phyloP scores from a whole-genome alignment of 2,888 invertebrate species.

The Miltochrista miniata region DNA sequence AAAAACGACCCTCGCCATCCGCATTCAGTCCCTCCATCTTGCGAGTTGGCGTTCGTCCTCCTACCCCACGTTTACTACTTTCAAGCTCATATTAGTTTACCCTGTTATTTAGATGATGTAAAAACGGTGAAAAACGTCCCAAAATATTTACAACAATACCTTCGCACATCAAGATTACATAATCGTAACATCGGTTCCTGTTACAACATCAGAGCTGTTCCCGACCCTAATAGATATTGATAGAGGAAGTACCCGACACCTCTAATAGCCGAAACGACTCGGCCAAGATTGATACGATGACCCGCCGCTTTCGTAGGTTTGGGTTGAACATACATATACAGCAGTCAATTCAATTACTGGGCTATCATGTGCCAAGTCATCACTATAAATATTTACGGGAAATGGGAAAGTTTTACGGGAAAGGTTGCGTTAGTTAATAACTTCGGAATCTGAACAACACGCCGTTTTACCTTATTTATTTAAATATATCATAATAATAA shows the following conservation, averaged over 20 bases:
- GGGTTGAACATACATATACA: slow-evolving; percentile 31
- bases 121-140: no score
- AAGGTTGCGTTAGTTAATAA: no score
- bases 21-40: no score
- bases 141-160: no score
- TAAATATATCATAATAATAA: no score
- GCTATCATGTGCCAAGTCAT: slow-evolving; percentile 12
- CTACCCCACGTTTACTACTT: no score
- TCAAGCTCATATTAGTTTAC: no score
- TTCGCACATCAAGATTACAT: neutral
- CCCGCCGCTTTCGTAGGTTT: slow-evolving; percentile 25
- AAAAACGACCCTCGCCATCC: no score
- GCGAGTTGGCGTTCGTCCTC: no score
- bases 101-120: no score
- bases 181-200: slow-evolving; percentile 25
- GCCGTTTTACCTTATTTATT: no score
- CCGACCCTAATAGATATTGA: slow-evolving; percentile 72
- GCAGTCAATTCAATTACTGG: slow-evolving; percentile 28
- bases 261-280: slow-evolving; percentile 26
- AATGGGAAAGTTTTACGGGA: neutral
- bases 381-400: neutral
- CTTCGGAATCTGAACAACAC: neutral
- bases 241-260: slow-evolving; percentile 46
- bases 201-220: slow-evolving; percentile 16
- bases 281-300: slow-evolving; percentile 44